Evolutionary conservation across 2,888 invertebrate genomes (phyloP), one percentile per base, ranked within the genome.

Genomic region (Dendrolimus houi): DNA sequence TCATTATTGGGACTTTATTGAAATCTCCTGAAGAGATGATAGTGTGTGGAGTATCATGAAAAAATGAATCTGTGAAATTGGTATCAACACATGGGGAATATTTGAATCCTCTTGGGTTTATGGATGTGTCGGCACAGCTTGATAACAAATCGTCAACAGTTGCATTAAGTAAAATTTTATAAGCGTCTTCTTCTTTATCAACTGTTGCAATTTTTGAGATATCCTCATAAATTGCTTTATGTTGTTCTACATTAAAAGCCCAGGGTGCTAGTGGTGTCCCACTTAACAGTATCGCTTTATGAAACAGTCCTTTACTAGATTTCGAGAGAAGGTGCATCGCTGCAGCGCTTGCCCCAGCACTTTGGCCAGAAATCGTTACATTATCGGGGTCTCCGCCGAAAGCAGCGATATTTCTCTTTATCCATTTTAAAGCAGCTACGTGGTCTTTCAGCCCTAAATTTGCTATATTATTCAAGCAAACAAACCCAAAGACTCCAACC

Each of bases 351-450:
- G 82, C 83, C 0, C 90, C 90, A 0, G 90, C 87, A 53, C 89
- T 90, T 52, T 90, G 87, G 0, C 90, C 90, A 29, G 80, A 81
- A 53, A 90, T 60, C 0, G 87, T 88, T 1, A 90, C 87, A 58
- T 88, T 88, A 10, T 87, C 85, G 0, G 87, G 86, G 60, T 89
- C 89, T 52, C 90, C 90, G 1, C 87, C 87, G 57, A 90, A 89
- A 1, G 79, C 77, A 1, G 73, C 70, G 57, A 89, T 88, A 58
- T 89, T 90, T 42, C 65, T 74, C 52, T 65, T 72, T n/a, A 90
- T 73, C 89, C 90, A 90, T 64, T 75, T 79, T 7, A 90, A 67
- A 9, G 90, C 88, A 8, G 85, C 87, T 8, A 82, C 74, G 60
- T 90, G 90, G 61, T 90, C 90, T 63, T 85, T 83, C 3, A 90